phyloP scores from a whole-genome alignment of 2,888 invertebrate species.

The Bugula neritina region DNA sequence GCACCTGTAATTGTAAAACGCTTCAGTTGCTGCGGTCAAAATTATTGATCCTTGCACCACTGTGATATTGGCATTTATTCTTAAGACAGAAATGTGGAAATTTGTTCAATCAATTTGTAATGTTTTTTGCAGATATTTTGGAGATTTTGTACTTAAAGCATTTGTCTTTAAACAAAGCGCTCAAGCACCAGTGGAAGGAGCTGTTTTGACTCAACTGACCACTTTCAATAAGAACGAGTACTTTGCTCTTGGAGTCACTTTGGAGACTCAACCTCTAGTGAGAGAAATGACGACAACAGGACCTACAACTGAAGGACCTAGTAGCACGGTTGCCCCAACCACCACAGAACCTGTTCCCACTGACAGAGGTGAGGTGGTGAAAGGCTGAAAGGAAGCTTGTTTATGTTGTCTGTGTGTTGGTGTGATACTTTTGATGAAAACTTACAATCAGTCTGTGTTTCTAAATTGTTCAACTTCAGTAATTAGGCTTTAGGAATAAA shows the following conservation, averaged over 20 bases:
- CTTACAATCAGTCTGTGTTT: too few species aligned
- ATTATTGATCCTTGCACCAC: too few species aligned
- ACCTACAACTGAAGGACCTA: neutral
- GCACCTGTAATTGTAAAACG: too few species aligned
- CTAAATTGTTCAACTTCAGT: too few species aligned
- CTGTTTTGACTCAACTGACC: neutral
- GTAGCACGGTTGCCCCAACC: neutral
- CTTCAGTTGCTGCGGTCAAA: too few species aligned
- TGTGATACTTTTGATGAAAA: too few species aligned
- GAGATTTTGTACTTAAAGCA: neutral
- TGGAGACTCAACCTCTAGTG: neutral
- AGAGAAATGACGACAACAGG: neutral
- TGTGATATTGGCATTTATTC: too few species aligned
- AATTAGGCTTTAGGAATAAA: too few species aligned
- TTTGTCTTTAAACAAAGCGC: neutral
- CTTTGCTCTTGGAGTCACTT: neutral
- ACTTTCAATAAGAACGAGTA: neutral
- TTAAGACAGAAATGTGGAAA: neutral
- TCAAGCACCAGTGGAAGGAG: neutral
- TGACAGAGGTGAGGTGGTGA: too few species aligned
- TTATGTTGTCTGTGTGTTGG: too few species aligned
- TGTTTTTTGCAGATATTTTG: neutral
- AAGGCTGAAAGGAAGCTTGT: too few species aligned
- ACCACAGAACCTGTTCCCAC: too few species aligned
- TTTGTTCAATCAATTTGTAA: neutral